Conservation (phyloP, 2,113 vertebrate species). For the Lasiurus cinereus region DNA sequence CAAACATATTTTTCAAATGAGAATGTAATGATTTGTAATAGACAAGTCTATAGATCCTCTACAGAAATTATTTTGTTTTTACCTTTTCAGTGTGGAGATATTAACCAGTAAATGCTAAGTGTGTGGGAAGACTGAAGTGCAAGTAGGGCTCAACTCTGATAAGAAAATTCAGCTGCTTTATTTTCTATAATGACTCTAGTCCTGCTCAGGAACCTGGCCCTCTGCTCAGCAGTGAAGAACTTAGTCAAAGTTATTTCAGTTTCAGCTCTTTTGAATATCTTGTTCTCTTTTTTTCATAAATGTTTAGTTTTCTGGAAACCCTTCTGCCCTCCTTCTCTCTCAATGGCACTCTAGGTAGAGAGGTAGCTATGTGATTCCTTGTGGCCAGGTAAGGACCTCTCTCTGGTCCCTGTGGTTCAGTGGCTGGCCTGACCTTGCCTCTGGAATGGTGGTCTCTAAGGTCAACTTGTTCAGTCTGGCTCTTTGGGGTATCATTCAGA, state of each 20-base stretch:
- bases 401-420: background rate
- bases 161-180: background rate
- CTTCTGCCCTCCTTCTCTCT: background rate
- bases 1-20: background rate
- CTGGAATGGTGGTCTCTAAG: background rate
- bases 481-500: background rate
- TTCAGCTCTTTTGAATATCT: background rate
- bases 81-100: background rate
- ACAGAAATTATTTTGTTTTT: background rate
- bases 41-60: background rate
- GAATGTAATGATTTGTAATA: background rate
- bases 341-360: background rate
- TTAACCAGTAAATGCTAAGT: background rate
- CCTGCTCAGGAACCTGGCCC: background rate
- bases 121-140: background rate
- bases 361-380: background rate
- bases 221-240: background rate
- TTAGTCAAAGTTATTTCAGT: background rate
- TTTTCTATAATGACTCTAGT: background rate
- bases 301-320: background rate
- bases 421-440: background rate
- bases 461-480: background rate
- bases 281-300: background rate
- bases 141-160: background rate
- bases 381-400: background rate